Evolutionary conservation across 2,888 invertebrate species (phyloP).

Genomic region (Ectobius pallidus): DNA sequence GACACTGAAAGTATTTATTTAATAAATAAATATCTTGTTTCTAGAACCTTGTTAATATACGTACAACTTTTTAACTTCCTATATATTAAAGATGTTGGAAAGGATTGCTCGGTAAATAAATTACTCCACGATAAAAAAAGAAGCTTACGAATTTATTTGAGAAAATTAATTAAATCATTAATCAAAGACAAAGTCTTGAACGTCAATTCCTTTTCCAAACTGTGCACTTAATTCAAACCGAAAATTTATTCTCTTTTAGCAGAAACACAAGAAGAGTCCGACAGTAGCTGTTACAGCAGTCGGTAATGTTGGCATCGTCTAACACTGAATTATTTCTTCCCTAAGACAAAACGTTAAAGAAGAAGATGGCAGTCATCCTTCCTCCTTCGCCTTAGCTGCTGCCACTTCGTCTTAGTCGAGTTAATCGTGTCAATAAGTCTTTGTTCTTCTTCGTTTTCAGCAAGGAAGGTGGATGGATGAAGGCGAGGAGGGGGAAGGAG

Average conservation of each 20-base stretch:
- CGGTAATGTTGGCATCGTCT: background rate
- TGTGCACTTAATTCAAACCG: conserved; percentile 22
- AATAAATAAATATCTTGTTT: too few relatives aligned
- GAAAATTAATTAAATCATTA: background rate
- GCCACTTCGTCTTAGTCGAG: conserved; percentile 32
- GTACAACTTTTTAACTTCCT: too few relatives aligned
- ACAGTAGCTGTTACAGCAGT: background rate
- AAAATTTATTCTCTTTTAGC: conserved; percentile 22
- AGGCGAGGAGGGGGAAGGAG: conserved; percentile 23
- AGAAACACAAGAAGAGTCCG: background rate
- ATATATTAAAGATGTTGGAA: background rate
- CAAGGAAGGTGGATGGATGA: conserved; percentile 25
- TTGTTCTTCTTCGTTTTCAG: conserved; percentile 34
- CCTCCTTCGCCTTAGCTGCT: background rate
- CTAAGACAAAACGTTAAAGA: conserved; percentile 29
- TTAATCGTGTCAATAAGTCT: conserved; percentile 33
- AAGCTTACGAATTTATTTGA: background rate
- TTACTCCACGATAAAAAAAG: background rate
- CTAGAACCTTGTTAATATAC: too few relatives aligned
- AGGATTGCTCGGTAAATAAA: background rate
- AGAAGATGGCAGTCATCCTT: conserved; percentile 4
- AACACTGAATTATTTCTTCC: conserved; percentile 29
- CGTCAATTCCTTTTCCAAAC: background rate
- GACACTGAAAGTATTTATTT: too few relatives aligned
- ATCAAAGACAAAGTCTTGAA: conserved; percentile 10